phyloP scores from a whole-genome alignment of 2,888 invertebrate species.

The Sinopyrophorus schimmeli region DNA sequence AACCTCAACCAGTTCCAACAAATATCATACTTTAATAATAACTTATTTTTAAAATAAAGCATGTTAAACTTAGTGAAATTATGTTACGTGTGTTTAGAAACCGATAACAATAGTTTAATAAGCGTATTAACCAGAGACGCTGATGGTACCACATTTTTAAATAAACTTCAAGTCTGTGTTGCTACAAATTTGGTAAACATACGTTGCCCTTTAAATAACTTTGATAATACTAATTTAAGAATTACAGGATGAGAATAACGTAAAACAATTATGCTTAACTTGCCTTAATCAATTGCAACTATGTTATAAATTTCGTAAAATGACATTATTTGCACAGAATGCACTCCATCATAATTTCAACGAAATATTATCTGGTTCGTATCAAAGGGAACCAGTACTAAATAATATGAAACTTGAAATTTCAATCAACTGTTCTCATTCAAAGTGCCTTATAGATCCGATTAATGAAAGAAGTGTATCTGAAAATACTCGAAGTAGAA shows the following conservation, averaged over 20 bases:
- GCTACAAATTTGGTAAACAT: constrained; percentile 33
- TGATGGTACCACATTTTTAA: constrained; percentile 37
- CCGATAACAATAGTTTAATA: constrained; percentile 28
- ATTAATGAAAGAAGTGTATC: too few relatives aligned
- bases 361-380: constrained; percentile 3
- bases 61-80: constrained; percentile 24
- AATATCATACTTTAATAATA: too few relatives aligned
- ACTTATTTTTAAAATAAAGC: too few relatives aligned
- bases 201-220: too few relatives aligned
- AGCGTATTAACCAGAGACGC: constrained; percentile 32
- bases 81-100: constrained; percentile 39
- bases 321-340: constrained; percentile 40
- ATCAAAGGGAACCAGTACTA: neutral
- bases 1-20: too few relatives aligned
- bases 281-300: constrained; percentile 37
- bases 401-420: constrained; percentile 5
- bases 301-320: constrained; percentile 40
- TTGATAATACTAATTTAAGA: constrained; percentile 1
- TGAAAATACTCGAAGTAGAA: too few relatives aligned
- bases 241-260: constrained; percentile 33
- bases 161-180: constrained; percentile 39
- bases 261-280: constrained; percentile 36
- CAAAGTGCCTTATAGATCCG: constrained; percentile 6
- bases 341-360: constrained; percentile 28
- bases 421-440: neutral